These are phyloP conservation scores for Tridacna gigas DNA, from an alignment of 2,888 invertebrate genomes.

Conservation along the genomic window DNA sequence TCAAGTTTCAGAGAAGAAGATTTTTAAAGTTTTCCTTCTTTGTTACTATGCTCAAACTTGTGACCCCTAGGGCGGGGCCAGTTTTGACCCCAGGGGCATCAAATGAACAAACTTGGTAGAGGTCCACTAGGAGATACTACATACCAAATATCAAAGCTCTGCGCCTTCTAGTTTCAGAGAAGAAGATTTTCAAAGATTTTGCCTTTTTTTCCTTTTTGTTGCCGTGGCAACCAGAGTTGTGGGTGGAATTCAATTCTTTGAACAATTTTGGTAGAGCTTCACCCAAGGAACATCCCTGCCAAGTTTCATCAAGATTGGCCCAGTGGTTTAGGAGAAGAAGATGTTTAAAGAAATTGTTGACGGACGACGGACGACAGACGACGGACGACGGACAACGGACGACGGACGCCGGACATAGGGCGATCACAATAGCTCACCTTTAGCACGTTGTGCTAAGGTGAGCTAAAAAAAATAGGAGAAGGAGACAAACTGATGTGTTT, in stretches of 20 bases:
- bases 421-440: not conserved
- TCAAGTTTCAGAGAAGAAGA: not conserved
- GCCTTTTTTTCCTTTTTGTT: not conserved
- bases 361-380: slow-evolving; percentile 1
- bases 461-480: not conserved
- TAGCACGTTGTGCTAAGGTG: not conserved
- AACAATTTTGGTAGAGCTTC: not conserved
- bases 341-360: too few species aligned
- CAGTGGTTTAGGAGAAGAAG: not conserved
- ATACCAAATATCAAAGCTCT: not conserved
- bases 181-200: not conserved
- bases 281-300: not conserved
- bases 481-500: too few species aligned
- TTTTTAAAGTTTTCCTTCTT: not conserved
- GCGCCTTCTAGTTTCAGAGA: not conserved
- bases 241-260: not conserved
- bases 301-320: not conserved
- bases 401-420: not conserved
- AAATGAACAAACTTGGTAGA: not conserved
- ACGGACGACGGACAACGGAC: too few species aligned
- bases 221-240: not conserved
- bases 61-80: not conserved
- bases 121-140: not conserved
- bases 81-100: not conserved
- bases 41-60: too few species aligned